Evolutionary conservation across 2,797 vertebrate genomes (phyloP).

Genomic region (Zonotrichia albicollis): DNA sequence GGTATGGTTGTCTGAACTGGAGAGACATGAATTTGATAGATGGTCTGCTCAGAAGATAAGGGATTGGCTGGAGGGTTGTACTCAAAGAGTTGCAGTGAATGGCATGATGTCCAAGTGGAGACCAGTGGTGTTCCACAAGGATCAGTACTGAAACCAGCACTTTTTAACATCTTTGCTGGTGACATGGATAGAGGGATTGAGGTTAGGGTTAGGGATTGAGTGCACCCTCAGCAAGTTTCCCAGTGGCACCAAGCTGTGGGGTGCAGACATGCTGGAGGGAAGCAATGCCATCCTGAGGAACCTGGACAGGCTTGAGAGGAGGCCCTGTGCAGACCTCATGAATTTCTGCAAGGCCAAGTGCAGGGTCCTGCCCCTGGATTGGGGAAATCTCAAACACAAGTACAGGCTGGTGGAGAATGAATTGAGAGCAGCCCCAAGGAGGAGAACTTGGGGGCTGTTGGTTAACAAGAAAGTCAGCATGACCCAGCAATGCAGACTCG

Average conservation of each 20-base stretch:
- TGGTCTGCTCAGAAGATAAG: fast-evolving
- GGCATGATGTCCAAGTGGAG: not conserved
- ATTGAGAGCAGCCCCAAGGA: not conserved
- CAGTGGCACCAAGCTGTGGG: not conserved
- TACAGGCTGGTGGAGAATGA: not conserved
- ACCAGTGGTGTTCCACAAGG: not conserved
- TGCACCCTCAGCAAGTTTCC: not conserved
- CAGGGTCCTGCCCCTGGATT: not conserved
- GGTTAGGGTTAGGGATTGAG: not conserved
- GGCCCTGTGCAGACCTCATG: not conserved
- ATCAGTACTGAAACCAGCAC: not conserved
- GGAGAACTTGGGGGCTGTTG: not conserved
- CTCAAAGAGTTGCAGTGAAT: not conserved
- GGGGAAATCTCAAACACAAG: not conserved
- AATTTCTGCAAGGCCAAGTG: not conserved
- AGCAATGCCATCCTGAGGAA: not conserved
- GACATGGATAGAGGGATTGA: not conserved
- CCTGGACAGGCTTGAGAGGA: not conserved
- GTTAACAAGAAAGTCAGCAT: not conserved
- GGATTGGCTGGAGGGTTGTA: not conserved
- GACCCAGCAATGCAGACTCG: not conserved
- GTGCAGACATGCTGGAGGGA: fast-evolving
- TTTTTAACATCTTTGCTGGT: not conserved
- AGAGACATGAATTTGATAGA: not conserved
- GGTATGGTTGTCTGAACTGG: not conserved